Evolutionary conservation across 1,140 invertebrate genomes (phyloP), one percentile per base, ranked within the genome.

Genomic region (Drosophila novamexicana): DNA sequence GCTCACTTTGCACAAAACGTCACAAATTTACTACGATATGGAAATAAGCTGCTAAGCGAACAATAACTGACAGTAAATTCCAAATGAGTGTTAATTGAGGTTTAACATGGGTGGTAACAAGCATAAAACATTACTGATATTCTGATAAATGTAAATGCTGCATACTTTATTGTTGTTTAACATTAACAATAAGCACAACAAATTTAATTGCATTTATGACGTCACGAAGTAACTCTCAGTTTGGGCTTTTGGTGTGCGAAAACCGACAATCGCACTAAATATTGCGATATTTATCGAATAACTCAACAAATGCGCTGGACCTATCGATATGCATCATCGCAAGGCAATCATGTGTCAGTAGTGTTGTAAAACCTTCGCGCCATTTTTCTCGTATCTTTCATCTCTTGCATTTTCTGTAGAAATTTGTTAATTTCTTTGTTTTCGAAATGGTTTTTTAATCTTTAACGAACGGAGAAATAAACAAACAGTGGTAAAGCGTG

Each of bases 331-430:
- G 6, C 6, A 10, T 1, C 44, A 1, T 10, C 18, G 18, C 32
- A 34, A 47, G 54, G 29, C 29, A 74, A 10, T n/a, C 14, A 18
- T 58, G 37, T 44, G 10, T 8, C 14, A 14, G 2, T 44, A 74
- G 71, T 74, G 71, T 74, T 74, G 71, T 10, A 62, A 62, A 69
- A 63, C 65, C 36, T 74, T 74, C 71, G 71, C 71, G 71, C 71
- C 65, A 74, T 74, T 74, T 74, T 74, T 69, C 47, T 36, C 16
- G 22, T 68, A 47, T 47, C 61, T 45, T 39, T 53, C 49, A 32
- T n/a, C 49, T 53, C 32, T 39, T 72, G 70, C 56, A 49, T 74
- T 68, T 50, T 37, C 7, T 5, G 14, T 14, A 14, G 10, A 59
- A 64, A 47, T 39, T 57, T 61, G 32, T 57, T 37, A n/a, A 6